Base-by-base conservation (phyloP, 2,888 invertebrate species). In the Cyaniris semiargus region DNA sequence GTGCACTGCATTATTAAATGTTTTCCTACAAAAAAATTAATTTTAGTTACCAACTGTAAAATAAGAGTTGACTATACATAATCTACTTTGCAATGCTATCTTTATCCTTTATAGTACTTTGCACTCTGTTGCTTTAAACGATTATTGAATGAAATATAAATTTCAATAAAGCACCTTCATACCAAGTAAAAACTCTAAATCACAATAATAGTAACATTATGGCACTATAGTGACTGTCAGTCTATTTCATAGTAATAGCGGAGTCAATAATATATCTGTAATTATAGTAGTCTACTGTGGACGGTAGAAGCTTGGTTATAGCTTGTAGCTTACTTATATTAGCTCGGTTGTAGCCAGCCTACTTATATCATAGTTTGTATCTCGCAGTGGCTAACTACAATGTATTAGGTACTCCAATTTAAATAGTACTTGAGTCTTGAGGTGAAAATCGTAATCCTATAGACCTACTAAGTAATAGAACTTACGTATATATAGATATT, bases 321-420 rank as follows among this genome's bases (percentile, higher is more conserved):
- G 27, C 66, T 3, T 66, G 18, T 66, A 66, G 27, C 27, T 27
- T 31, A 31, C 18, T 18, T 31, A 23, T 60, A 21, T 21, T 34
- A 66, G 66, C 66, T 23, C 15, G 27, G 5, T 13, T 60, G 6
- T 15, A 66, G 66, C 66, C 3, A 66, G 27, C 27, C 6, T 27
- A 66, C n/a, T n/a, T n/a, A n/a, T n/a, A n/a, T n/a, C 23, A 66
- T 66, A 27, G 27, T 66, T 66, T 66, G 27, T 66, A 66, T 27
- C 66, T 66, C 27, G 15, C 66, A 66, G 15, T 18, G 27, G 27
- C 66, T 66, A 66, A 66, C 66, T 66, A 66, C 27, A 66, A 66
- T 31, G 27, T 66, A 66, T 66, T 15, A 48, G 3, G 4, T 13
- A 27, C 66, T 66, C 15, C 27, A 27, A 31, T 31, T 66, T 60